phyloP scores from a whole-genome alignment of 2,113 vertebrate genomes.

The Leptobrachium leishanense region DNA sequence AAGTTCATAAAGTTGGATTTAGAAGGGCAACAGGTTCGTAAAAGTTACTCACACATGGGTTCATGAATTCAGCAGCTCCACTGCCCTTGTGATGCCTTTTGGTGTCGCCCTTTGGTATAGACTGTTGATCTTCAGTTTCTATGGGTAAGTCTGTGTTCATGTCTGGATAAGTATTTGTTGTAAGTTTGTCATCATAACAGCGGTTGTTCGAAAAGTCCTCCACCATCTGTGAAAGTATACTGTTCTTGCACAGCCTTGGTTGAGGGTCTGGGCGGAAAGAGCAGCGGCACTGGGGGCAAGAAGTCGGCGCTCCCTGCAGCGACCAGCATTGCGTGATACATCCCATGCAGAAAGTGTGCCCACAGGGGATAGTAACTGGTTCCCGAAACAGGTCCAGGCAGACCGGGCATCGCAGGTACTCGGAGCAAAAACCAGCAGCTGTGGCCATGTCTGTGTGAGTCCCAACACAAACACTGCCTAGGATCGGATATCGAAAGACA shows the following conservation, averaged over 20 bases:
- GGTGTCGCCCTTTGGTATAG: not conserved
- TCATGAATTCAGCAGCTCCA: not conserved
- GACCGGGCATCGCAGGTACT: slow-evolving; percentile 38
- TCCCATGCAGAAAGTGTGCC: slow-evolving; percentile 37
- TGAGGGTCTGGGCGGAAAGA: slow-evolving; percentile 19
- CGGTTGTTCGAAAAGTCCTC: slow-evolving; percentile 24
- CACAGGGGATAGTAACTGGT: slow-evolving; percentile 41
- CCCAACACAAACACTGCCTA: not conserved
- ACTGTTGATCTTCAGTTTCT: not conserved
- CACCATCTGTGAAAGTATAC: slow-evolving; percentile 44
- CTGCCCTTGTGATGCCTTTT: not conserved
- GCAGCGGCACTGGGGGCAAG: slow-evolving; percentile 41
- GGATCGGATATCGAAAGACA: slow-evolving; percentile 18
- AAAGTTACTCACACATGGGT: not conserved
- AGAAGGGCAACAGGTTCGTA: no score
- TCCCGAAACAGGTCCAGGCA: slow-evolving; percentile 40
- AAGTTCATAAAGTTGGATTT: not conserved
- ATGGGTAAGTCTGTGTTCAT: not conserved
- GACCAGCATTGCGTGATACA: slow-evolving; percentile 44
- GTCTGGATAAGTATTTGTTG: not conserved
- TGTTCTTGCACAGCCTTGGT: slow-evolving; percentile 41
- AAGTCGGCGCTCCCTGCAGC: slow-evolving; percentile 25
- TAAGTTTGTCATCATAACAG: not conserved
- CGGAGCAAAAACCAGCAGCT: slow-evolving; percentile 30
- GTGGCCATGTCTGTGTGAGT: slow-evolving; percentile 25